Base-by-base conservation (phyloP, 2,113 vertebrate species). In the Callipepla squamata region DNA sequence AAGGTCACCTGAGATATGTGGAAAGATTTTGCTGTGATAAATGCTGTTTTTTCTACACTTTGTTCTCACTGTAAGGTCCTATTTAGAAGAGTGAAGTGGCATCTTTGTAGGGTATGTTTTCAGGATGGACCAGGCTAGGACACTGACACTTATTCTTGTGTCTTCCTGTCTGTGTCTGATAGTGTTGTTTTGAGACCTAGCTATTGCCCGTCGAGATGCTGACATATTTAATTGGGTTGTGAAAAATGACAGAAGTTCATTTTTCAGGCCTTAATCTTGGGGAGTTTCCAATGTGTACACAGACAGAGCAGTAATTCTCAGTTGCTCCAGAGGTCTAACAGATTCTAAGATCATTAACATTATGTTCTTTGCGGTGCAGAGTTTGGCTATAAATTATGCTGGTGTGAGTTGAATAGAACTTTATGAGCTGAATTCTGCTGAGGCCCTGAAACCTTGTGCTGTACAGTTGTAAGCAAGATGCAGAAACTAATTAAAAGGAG, bases 231-330 rank as follows among this genome's bases (percentile, higher is more conserved):
- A 94, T 76, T 69, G 83, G 58, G 82, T 86, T 77, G 87, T 88
- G 77, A 67, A 95, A 89, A 70, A 70, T 90, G 87, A 89, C 80
- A 72, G 53, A 82, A 70, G 26, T 72, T 65, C 51, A 79, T 81
- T 95, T 97, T 95, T 89, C 44, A 94, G 82, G 47, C 51, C 90
- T 96, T 83, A 89, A 84, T 96, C 74, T 84, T 90, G 89, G 86
- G 91, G 73, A 91, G 34, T 67, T 96, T 89, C 85, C 88, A 92
- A 10, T 19, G 63, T 66, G 26, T 87, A 36, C 9, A 40, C 85
- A 48, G 78, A 45, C 76, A 62, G 88, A 93, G 76, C 38, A 92
- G 40, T 96, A 94, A 94, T 87, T 96, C 90, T 97, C 69, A 78
- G 66, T 83, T 70, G 48, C 90, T 95, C 48, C 88, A 92, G 63